These are phyloP conservation scores for Rhea pennata DNA, from an alignment of 2,113 vertebrate genomes.

Conservation along the genomic window DNA sequence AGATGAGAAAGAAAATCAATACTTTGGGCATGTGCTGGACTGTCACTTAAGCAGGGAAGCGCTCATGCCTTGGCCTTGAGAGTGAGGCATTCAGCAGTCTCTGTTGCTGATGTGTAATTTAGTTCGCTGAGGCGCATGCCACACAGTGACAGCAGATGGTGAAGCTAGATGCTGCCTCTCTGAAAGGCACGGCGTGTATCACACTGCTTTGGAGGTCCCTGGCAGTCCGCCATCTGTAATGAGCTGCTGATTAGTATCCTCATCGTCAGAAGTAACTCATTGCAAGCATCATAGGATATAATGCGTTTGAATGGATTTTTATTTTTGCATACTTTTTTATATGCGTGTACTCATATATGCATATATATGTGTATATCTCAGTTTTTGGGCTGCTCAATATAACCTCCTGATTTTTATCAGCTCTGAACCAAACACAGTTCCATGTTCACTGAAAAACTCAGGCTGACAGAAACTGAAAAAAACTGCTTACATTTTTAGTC, in stretches of 20 bases:
- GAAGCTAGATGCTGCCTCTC: background rate
- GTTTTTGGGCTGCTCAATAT: background rate
- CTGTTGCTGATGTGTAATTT: background rate
- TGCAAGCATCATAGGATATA: background rate
- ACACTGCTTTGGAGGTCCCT: background rate
- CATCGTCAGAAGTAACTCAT: background rate
- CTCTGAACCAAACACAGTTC: background rate
- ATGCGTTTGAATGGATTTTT: background rate
- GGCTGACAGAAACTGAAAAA: background rate
- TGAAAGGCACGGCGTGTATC: background rate
- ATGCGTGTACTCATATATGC: too few relatives aligned
- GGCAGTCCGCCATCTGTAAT: background rate
- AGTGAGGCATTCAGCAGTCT: background rate
- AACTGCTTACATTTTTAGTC: background rate
- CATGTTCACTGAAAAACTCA: background rate
- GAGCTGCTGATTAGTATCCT: background rate
- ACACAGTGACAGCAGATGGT: background rate
- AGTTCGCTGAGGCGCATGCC: background rate
- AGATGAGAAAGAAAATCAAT: background rate
- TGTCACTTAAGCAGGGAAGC: background rate
- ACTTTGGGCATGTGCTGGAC: background rate
- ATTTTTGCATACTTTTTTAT: background rate
- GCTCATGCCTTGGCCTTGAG: background rate
- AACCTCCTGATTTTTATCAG: slow-evolving; percentile 13
- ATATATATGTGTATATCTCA: background rate